Percentiles rank a stretch among this genome's conserved stretches.
These are phyloP conservation scores for Euspilapteryx auroguttella DNA, from an alignment of 2,888 invertebrate genomes.

Conservation along the genomic window DNA sequence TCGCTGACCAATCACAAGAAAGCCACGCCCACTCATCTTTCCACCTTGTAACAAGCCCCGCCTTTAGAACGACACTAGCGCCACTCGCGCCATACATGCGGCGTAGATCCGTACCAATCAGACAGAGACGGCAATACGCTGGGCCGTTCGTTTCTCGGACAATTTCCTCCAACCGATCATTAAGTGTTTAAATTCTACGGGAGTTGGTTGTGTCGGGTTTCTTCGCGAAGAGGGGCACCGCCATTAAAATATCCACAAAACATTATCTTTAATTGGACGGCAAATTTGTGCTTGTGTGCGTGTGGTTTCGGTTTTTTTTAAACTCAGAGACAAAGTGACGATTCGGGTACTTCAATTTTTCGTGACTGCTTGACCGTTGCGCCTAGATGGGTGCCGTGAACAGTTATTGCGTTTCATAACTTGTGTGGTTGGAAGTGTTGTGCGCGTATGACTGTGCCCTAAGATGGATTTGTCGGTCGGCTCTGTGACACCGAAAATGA, in stretches of 20 bases:
- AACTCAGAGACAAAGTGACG: not conserved
- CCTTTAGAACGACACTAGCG: conserved; percentile 28
- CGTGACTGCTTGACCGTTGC: too few relatives aligned
- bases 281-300: conserved; percentile 55
- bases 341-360: too few relatives aligned
- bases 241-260: conserved; percentile 62
- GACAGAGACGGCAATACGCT: conserved; percentile 35
- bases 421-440: too few relatives aligned
- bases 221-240: conserved; percentile 49
- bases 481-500: conserved; percentile 28
- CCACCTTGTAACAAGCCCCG: conserved; percentile 27
- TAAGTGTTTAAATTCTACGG: conserved; percentile 60
- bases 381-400: too few relatives aligned
- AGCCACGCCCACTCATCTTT: conserved; percentile 22
- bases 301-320: conserved; percentile 31
- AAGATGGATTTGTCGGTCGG: not conserved
- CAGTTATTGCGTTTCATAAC: too few relatives aligned
- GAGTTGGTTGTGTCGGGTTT: conserved; percentile 61
- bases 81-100: conserved; percentile 38
- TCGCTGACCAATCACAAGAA: conserved; percentile 23
- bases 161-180: conserved; percentile 61
- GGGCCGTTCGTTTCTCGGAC: conserved; percentile 56
- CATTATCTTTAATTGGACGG: conserved; percentile 61
- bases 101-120: conserved; percentile 32
- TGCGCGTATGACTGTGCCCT: conserved; percentile 10